Percentiles rank a stretch among this genome's conserved stretches.
phyloP scores from a whole-genome alignment of 2,888 invertebrate genomes.

The Eupithecia exiguata region DNA sequence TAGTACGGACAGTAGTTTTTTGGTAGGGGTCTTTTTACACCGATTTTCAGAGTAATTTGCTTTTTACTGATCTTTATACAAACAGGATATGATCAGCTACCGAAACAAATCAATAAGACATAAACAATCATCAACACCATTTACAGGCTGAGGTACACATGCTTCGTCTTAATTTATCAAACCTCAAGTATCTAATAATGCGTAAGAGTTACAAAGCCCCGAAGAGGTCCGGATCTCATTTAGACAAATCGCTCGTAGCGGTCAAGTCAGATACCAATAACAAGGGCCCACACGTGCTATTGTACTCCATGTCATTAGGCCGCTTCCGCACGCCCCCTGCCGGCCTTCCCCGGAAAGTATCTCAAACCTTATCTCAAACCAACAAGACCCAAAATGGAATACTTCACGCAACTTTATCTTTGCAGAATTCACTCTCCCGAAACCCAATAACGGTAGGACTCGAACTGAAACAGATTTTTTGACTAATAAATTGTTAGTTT shows the following conservation, averaged over 20 bases:
- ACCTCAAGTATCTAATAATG: conserved; percentile 21
- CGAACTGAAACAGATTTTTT: conserved; percentile 66
- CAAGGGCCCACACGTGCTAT: conserved; percentile 79
- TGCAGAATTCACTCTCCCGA: conserved; percentile 54
- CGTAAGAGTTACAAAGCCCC: conserved; percentile 75
- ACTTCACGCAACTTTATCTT: conserved; percentile 41
- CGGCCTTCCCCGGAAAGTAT: conserved; percentile 24
- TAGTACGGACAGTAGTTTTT: too few relatives aligned
- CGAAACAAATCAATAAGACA: background rate
- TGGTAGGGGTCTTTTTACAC: too few relatives aligned
- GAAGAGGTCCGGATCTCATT: conserved; percentile 81
- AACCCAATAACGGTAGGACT: conserved; percentile 69
- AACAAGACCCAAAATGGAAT: conserved; percentile 52
- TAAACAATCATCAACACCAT: background rate
- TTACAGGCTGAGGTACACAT: background rate
- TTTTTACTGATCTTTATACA: too few relatives aligned
- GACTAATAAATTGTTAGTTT: conserved; percentile 63
- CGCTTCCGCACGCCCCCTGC: conserved; percentile 70
- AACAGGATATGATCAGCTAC: background rate
- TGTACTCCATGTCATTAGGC: conserved; percentile 81
- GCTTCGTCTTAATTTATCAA: conserved; percentile 29
- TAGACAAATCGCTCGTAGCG: conserved; percentile 83
- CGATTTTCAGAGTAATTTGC: too few relatives aligned
- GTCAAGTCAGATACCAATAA: conserved; percentile 83
- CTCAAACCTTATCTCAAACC: conserved; percentile 50